A percentile compares a stretch with the other conserved stretches of the same genome.
Conservation (phyloP, 23 tunicate genomes). For the Styela clava region DNA sequence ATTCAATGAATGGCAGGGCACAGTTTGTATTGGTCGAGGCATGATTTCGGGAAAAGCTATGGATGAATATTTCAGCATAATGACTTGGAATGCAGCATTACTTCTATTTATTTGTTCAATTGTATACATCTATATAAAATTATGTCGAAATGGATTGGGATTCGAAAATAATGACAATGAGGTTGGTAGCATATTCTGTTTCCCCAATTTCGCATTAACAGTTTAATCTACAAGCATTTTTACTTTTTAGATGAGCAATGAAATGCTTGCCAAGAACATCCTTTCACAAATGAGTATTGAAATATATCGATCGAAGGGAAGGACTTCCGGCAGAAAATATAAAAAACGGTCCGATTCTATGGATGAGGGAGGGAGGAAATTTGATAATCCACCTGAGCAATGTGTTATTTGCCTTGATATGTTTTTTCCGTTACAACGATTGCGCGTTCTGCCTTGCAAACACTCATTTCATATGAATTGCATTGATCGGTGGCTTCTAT, state of each 20-base stretch:
- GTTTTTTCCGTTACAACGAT: constrained; percentile 26
- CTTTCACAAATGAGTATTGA: constrained; percentile 17
- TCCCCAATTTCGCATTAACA: no score
- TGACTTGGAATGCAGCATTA: constrained; percentile 4
- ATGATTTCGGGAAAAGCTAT: background rate
- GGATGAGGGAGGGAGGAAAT: background rate
- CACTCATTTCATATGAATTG: constrained; percentile 32
- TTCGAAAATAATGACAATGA: background rate
- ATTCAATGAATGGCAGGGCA: constrained; percentile 43
- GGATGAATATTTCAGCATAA: background rate
- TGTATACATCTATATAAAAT: background rate
- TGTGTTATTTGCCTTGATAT: constrained; percentile 40
- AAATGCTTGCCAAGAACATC: background rate
- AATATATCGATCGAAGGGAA: constrained; percentile 17
- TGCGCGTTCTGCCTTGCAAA: constrained; percentile 34
- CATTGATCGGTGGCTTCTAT: constrained; percentile 32
- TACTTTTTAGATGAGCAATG: background rate
- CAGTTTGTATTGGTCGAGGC: constrained; percentile 35
- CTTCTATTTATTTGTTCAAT: constrained; percentile 21
- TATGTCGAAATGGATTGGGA: background rate
- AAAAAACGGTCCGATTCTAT: background rate
- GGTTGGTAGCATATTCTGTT: no score
- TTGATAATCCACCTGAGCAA: constrained; percentile 8
- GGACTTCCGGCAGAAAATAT: background rate
- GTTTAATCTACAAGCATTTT: no score